Evolutionary conservation across 2,888 invertebrate species (phyloP), one percentile per base, ranked within the genome.

Genomic region (Teleiodes luculella): DNA sequence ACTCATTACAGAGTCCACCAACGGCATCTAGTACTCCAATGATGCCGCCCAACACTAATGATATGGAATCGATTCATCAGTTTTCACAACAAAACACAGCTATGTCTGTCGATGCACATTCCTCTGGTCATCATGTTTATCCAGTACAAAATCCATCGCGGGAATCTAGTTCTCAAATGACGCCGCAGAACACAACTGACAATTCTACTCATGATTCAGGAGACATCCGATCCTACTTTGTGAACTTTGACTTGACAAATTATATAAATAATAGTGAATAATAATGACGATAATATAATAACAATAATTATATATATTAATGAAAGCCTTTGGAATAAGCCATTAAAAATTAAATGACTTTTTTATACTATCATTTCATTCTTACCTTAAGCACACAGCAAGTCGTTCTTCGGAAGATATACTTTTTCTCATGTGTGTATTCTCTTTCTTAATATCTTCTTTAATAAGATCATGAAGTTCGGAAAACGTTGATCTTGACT

Each of bases 321-420:
- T n/a, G n/a, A 54, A 28, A 45, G 54, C 49, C 49, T 52, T 52
- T 57, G 54, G 48, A 57, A 54, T 57, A 52, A 54, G 53, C 16
- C 16, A 53, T 53, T 53, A 56, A 51, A 53, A 51, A 53, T 49
- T 56, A 52, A 50, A 53, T 54, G 47, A 53, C 13, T 37, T 11
- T 14, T 37, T 14, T 16, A 13, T 37, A 37, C 37, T 37, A 49
- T 57, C 13, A 37, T 37, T 37, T 37, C 16, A 13, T 37, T n/a
- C 37, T 37, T 37, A 57, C 55, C 57, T 57, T 55, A 55, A 54
- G 49, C 53, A 58, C 54, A 56, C 55, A 54, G 58, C 58, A 53
- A 58, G 54, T 49, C 56, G 55, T 56, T 58, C 56, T 56, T 58
- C 55, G 47, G 58, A 56, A 56, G 45, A 49, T 49, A 58, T 58